Evolutionary conservation across 2,888 invertebrate species (phyloP).

Genomic region (Drymonia ruficornis): DNA sequence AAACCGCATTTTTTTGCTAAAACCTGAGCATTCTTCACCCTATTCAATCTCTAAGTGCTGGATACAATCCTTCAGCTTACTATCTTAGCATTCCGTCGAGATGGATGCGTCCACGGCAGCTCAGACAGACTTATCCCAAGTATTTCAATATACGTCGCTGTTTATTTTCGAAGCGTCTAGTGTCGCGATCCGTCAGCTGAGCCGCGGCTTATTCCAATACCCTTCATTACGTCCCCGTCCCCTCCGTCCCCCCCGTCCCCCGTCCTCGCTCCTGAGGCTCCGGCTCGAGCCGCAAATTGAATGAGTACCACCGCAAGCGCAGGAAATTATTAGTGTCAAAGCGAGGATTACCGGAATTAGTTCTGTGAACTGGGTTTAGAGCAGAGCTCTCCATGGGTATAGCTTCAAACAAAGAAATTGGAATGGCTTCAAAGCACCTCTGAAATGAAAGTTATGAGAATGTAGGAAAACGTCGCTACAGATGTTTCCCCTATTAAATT

Average conservation of each 20-base stretch:
- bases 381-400: too few relatives aligned
- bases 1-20: too few relatives aligned
- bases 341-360: slow-evolving; percentile 1
- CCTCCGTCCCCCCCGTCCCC: too few relatives aligned
- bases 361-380: neutral
- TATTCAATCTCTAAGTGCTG: too few relatives aligned
- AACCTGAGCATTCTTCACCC: too few relatives aligned
- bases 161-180: neutral
- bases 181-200: neutral
- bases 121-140: neutral
- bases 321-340: slow-evolving; percentile 3
- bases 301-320: neutral
- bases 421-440: too few relatives aligned
- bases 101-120: neutral
- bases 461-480: too few relatives aligned
- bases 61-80: too few relatives aligned
- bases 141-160: neutral
- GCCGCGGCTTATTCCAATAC: slow-evolving; percentile 1
- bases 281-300: slow-evolving; percentile 1
- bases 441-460: too few relatives aligned
- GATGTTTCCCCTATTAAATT: neutral
- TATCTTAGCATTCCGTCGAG: neutral
- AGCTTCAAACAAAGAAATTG: too few relatives aligned
- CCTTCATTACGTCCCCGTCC: neutral
- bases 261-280: neutral